phyloP scores from a whole-genome alignment of 2,113 vertebrate genomes.

The Oncorhynchus gorbuscha region DNA sequence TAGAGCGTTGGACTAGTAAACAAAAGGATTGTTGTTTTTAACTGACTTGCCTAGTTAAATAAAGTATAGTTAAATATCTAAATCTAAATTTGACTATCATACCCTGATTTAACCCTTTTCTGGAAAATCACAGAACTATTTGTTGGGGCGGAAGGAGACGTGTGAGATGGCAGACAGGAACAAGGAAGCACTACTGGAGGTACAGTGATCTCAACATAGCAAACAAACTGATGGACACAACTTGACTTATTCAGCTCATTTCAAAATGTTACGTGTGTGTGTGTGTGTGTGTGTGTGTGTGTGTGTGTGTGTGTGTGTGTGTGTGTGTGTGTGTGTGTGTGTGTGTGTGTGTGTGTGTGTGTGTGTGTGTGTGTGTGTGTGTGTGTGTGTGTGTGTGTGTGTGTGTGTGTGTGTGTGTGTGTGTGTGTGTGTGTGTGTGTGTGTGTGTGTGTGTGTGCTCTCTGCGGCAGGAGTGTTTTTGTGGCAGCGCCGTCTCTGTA shows the following conservation, averaged over 20 bases:
- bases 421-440: not conserved
- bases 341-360: no score
- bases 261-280: not conserved
- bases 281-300: no score
- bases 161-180: conserved; percentile 89
- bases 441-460: not conserved
- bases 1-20: no score
- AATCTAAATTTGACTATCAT: not conserved
- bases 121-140: conserved; percentile 77
- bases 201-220: conserved; percentile 38
- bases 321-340: no score
- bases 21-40: no score
- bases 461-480: conserved; percentile 88
- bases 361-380: no score
- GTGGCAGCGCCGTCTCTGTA: conserved; percentile 92
- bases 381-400: no score
- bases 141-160: conserved; percentile 86
- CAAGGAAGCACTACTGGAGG: conserved; percentile 88
- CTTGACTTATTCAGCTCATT: not conserved
- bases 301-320: no score
- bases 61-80: no score
- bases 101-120: not conserved
- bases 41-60: no score
- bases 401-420: not conserved
- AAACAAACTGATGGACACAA: not conserved